Evolutionary conservation across 2,888 invertebrate genomes (phyloP).

Genomic region (Scaptomyza reducta): DNA sequence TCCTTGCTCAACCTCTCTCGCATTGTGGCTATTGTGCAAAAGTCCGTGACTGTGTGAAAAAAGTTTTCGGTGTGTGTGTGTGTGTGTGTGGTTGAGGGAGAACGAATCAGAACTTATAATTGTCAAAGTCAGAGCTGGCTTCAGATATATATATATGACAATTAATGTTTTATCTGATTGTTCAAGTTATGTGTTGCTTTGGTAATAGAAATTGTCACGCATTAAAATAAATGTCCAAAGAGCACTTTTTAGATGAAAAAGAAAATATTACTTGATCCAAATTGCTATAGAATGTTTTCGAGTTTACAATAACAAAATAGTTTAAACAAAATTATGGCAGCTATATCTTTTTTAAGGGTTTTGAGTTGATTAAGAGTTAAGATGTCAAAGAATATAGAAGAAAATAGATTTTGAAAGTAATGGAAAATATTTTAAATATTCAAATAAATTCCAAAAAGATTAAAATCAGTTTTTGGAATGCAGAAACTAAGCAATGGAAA

Average conservation of each 20-base stretch:
- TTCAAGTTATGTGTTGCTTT: not conserved
- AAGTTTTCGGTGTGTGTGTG: not conserved
- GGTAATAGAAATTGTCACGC: not conserved
- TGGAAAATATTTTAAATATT: no score
- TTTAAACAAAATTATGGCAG: not conserved
- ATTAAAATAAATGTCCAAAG: not conserved
- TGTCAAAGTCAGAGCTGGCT: not conserved
- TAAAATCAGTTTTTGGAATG: not conserved
- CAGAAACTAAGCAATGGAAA: no score
- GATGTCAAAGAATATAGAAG: no score
- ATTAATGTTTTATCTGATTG: constrained; percentile 1
- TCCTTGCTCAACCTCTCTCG: no score
- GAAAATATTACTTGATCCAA: not conserved
- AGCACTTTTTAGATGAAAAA: not conserved
- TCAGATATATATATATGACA: not conserved
- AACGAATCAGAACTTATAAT: constrained; percentile 31
- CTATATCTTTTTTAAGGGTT: no score
- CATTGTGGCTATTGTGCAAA: not conserved
- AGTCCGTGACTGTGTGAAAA: constrained; percentile 3
- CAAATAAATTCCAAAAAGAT: not conserved
- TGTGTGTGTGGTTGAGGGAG: not conserved
- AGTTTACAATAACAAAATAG: not conserved
- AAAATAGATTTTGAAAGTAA: no score
- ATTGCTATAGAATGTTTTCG: not conserved
- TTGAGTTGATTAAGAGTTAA: no score